Base-by-base conservation (phyloP, 1,140 invertebrate species). In the Brachionus calyciflorus region DNA sequence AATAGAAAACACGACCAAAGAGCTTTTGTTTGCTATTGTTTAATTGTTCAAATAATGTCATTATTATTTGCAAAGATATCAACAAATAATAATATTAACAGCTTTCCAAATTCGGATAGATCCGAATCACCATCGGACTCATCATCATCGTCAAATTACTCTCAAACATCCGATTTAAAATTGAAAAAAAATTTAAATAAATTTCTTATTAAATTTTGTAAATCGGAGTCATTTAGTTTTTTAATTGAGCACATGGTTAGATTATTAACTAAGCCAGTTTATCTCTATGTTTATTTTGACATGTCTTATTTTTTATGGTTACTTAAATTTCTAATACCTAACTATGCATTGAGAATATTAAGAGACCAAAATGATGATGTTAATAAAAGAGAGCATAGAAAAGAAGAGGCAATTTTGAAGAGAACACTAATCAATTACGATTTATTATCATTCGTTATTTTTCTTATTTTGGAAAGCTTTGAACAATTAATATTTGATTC, bases 401-500 rank as follows among this genome's bases (percentile, higher is more conserved):
- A 44, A 17, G 1, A 49, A 19, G 68, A 17, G 1, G 49, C 21
- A 28, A 40, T 51, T 14, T 51, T 41, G 0, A 51, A 51, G 24
- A 73, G 40, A 49, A 51, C 6, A 1, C 17, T 73, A 24, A 37
- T 73, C 12, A 49, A 73, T 40, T 37, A 51, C 19, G 69, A 73
- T 24, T 24, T 73, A 17, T 73, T 73, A 37, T 48, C 69, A 9
- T 73, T 21, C 24, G 17, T 73, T 4, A 37, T 19, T 9, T 73
- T 51, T 55, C 41, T 73, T 6, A 73, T 73, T 40, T 40, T 73
- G 28, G 46, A 73, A 30, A 73, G 24, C n/a, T 73, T 73, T 73
- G 69, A 73, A 73, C 69, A 73, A 55, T 40, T 73, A 28, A 73
- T 73, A 17, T 73, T 73, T 51, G 69, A 73, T 49, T 73, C 69